Percentiles rank a stretch among this genome's conserved stretches.
Evolutionary conservation across 2,888 invertebrate species (phyloP).

Genomic region (Stegana nigrithorax): DNA sequence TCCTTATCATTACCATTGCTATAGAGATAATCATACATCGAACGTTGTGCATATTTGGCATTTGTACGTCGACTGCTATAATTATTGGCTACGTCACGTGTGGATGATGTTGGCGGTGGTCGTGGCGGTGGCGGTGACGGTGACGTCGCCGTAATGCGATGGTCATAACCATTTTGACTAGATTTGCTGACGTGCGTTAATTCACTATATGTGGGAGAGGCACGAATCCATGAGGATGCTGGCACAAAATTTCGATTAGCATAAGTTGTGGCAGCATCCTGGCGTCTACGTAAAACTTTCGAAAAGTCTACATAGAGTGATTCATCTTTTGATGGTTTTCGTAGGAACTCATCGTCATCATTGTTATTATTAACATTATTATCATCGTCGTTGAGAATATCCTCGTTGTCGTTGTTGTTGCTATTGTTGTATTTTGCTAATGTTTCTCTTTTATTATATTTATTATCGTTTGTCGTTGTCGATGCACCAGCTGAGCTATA

Average conservation of each 20-base stretch:
- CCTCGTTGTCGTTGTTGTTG: conserved; percentile 28
- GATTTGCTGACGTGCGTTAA: conserved; percentile 30
- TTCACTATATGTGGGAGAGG: conserved; percentile 42
- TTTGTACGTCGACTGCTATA: conserved; percentile 38
- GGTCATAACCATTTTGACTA: conserved; percentile 22
- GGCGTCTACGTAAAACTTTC: conserved; percentile 54
- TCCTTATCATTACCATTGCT: conserved; percentile 62
- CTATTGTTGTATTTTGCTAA: too few relatives aligned
- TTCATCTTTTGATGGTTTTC: conserved; percentile 68
- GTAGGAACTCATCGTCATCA: conserved; percentile 65
- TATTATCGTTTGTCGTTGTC: too few relatives aligned
- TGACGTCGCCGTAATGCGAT: too few relatives aligned
- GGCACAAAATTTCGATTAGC: conserved; percentile 44
- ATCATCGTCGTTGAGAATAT: not conserved
- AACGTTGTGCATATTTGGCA: conserved; percentile 51
- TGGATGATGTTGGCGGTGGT: conserved; percentile 9
- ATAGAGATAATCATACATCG: conserved; percentile 63
- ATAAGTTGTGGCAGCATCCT: conserved; percentile 27
- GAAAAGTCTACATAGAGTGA: conserved; percentile 69
- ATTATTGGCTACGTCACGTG: not conserved
- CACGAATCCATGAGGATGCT: conserved; percentile 54
- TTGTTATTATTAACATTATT: conserved; percentile 35
- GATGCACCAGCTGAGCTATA: conserved; percentile 63
- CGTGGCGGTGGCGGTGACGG: conserved; percentile 23
- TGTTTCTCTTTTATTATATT: too few relatives aligned